A percentile compares a stretch with the other conserved stretches of the same genome.
Conservation (phyloP, 2,888 invertebrate species). For the Gastrophysa polygoni region DNA sequence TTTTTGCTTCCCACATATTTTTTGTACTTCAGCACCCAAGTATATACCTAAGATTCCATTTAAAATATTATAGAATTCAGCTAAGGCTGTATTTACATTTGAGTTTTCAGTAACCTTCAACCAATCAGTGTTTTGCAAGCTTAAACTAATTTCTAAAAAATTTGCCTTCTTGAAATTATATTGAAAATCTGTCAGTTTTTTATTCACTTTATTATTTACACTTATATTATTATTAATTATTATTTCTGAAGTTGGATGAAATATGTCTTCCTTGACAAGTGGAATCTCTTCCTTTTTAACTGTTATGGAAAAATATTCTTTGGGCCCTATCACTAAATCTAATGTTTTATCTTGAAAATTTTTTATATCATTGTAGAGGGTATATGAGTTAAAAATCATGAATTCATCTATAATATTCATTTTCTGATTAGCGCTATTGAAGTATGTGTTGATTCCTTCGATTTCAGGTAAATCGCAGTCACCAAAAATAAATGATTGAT, state of each 20-base stretch:
- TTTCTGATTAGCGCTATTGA: too few relatives aligned
- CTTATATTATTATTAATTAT: neutral
- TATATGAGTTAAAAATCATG: constrained; percentile 1
- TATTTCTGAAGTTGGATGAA: constrained; percentile 2
- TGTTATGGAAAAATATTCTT: constrained; percentile 1
- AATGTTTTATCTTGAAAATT: constrained; percentile 1
- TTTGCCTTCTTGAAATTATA: constrained; percentile 4
- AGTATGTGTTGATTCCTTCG: too few relatives aligned
- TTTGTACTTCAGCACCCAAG: too few relatives aligned
- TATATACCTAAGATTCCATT: neutral
- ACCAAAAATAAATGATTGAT: too few relatives aligned
- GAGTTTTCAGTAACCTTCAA: neutral
- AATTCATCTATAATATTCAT: too few relatives aligned
- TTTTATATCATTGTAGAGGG: constrained; percentile 3
- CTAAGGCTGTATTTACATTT: constrained; percentile 3
- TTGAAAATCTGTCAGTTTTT: constrained; percentile 1
- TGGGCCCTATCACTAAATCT: constrained; percentile 2
- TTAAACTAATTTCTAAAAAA: constrained; percentile 1
- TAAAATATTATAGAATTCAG: constrained; percentile 1
- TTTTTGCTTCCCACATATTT: too few relatives aligned
- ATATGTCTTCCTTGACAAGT: constrained; percentile 6
- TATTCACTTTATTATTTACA: neutral
- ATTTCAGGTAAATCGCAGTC: too few relatives aligned
- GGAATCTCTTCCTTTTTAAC: constrained; percentile 1
- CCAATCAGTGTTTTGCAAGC: neutral